Conservation (phyloP, 2,888 invertebrate genomes). For the Parasteatoda lunata region DNA sequence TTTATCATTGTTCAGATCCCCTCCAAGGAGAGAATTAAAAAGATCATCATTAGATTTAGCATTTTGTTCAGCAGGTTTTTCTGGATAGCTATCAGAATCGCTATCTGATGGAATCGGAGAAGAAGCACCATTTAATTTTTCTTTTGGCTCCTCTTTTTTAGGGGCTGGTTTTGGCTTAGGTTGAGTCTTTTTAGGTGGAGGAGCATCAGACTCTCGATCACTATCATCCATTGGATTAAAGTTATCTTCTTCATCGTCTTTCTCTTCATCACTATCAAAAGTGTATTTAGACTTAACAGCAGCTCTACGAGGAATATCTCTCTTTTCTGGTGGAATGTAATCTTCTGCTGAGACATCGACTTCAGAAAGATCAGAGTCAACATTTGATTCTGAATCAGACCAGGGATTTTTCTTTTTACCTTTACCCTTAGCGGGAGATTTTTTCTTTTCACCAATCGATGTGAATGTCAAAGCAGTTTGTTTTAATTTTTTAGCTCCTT, state of each 20-base stretch:
- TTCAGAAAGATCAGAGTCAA: constrained; percentile 56
- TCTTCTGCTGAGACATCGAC: constrained; percentile 47
- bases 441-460: constrained; percentile 31
- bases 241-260: constrained; percentile 7
- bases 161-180: not conserved
- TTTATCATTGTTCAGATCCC: constrained; percentile 4
- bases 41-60: constrained; percentile 46
- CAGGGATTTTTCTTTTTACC: constrained; percentile 72
- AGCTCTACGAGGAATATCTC: constrained; percentile 56
- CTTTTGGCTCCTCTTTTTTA: not conserved
- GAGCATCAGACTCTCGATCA: constrained; percentile 12
- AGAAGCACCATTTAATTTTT: constrained; percentile 42
- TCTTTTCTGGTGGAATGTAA: constrained; percentile 66
- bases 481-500: constrained; percentile 23
- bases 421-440: constrained; percentile 25
- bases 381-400: constrained; percentile 70
- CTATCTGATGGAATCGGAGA: constrained; percentile 34
- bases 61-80: constrained; percentile 6
- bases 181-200: constrained; percentile 2
- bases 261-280: constrained; percentile 70
- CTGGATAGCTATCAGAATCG: constrained; percentile 36
- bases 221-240: not conserved
- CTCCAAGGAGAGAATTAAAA: constrained; percentile 49
- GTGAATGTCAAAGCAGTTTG: constrained; percentile 22
- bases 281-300: constrained; percentile 68